Conservation (phyloP, 1,140 invertebrate species). For the Zaprionus taronus region DNA sequence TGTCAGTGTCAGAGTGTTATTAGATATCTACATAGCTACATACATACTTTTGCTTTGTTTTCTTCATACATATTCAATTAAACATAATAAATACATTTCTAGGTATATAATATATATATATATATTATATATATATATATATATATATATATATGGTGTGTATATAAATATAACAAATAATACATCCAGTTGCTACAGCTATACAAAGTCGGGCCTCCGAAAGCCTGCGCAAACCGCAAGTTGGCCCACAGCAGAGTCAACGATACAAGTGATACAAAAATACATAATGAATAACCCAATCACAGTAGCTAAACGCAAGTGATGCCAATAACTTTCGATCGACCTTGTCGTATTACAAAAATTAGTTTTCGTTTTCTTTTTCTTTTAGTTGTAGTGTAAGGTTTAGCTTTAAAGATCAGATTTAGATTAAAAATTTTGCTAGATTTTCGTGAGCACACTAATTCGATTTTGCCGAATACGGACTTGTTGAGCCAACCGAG, state of each 20-base stretch:
- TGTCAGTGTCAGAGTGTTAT: slow-evolving; percentile 40
- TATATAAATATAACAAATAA: slow-evolving; percentile 75
- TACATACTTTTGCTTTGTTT: slow-evolving; percentile 54
- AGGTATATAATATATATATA: slow-evolving; percentile 47
- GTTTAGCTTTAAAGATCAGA: slow-evolving; percentile 48
- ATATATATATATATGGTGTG: slow-evolving; percentile 43
- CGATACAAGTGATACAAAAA: slow-evolving; percentile 71
- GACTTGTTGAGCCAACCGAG: slow-evolving; percentile 84
- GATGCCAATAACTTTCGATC: slow-evolving; percentile 22
- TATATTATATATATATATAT: slow-evolving; percentile 43
- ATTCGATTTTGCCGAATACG: slow-evolving; percentile 83
- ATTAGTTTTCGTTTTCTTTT: not conserved
- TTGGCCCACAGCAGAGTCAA: slow-evolving; percentile 49
- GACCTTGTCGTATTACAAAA: slow-evolving; percentile 29
- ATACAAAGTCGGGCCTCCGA: slow-evolving; percentile 37
- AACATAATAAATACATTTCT: slow-evolving; percentile 79
- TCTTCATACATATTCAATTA: slow-evolving; percentile 60
- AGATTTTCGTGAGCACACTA: slow-evolving; percentile 71
- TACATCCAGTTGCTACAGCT: slow-evolving; percentile 63
- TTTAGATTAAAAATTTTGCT: slow-evolving; percentile 68
- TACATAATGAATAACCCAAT: slow-evolving; percentile 68
- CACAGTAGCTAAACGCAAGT: slow-evolving; percentile 38
- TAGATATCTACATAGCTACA: slow-evolving; percentile 78
- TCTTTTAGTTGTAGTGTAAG: slow-evolving; percentile 35
- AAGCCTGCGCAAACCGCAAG: slow-evolving; percentile 10